Evolutionary conservation across 2,797 vertebrate genomes (phyloP).

Genomic region (Paratrypauchen microcephalus): DNA sequence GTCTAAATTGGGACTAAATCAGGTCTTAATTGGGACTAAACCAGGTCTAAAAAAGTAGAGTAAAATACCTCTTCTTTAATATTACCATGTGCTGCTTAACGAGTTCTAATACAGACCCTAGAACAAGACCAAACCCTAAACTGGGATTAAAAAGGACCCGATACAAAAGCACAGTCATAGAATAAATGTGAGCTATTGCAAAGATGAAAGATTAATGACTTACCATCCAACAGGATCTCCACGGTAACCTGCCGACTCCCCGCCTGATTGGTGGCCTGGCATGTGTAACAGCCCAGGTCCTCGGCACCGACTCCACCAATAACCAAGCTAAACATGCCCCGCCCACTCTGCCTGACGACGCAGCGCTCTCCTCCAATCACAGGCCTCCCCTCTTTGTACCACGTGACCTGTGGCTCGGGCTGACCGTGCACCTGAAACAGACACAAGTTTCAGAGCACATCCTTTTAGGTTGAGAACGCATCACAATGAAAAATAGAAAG

Average conservation of each 20-base stretch:
- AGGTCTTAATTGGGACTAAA: too few species aligned
- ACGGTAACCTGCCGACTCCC: conserved; percentile 87
- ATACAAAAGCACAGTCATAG: neutral
- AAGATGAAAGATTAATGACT: too few species aligned
- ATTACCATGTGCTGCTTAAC: too few species aligned
- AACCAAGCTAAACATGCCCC: conserved; percentile 85
- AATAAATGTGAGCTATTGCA: neutral
- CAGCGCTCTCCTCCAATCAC: conserved; percentile 76
- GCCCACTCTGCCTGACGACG: conserved; percentile 67
- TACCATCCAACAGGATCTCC: conserved; percentile 89
- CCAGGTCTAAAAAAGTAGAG: too few species aligned
- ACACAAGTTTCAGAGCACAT: neutral
- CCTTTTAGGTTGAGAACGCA: neutral
- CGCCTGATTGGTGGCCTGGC: conserved; percentile 78
- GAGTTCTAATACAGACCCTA: too few species aligned
- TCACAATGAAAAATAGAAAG: neutral
- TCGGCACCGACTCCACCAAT: conserved; percentile 77
- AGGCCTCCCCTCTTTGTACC: conserved; percentile 82
- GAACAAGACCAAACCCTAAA: too few species aligned
- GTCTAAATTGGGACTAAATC: too few species aligned
- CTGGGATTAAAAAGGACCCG: neutral
- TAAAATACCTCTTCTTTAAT: too few species aligned
- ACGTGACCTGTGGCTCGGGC: conserved; percentile 71
- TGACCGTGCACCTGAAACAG: conserved; percentile 71
- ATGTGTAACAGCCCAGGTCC: conserved; percentile 87